These are phyloP conservation scores for Sepiola atlantica DNA, from an alignment of 2,888 invertebrate species.

Conservation along the genomic window DNA sequence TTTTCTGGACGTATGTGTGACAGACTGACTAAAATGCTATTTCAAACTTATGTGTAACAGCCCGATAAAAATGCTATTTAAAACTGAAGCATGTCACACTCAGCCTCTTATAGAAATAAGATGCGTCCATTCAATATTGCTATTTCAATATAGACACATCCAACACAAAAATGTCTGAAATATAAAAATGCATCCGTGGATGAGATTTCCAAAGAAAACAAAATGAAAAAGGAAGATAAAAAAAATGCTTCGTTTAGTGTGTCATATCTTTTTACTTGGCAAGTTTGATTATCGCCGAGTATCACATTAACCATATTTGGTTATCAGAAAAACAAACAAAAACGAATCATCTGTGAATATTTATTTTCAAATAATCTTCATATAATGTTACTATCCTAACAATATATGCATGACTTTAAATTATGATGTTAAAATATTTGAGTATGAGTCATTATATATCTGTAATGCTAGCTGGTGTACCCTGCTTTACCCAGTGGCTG, in stretches of 20 bases:
- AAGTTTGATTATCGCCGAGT: not conserved
- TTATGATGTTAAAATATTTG: not conserved
- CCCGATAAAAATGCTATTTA: too few species aligned
- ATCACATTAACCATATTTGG: not conserved
- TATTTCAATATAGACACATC: not conserved
- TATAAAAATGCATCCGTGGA: not conserved
- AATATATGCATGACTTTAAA: not conserved
- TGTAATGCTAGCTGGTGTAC: not conserved
- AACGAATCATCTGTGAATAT: not conserved
- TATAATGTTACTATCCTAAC: not conserved
- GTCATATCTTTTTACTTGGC: not conserved
- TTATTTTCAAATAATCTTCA: not conserved
- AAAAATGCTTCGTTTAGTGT: not conserved
- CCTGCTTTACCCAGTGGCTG: too few species aligned
- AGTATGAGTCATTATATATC: not conserved
- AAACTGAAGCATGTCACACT: too few species aligned
- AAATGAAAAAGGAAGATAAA: not conserved
- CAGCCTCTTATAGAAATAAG: too few species aligned
- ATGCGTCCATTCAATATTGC: too few species aligned
- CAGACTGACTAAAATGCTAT: too few species aligned
- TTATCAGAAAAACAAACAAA: not conserved
- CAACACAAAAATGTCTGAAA: not conserved
- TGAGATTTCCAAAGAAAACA: not conserved
- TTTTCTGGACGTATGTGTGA: too few species aligned
- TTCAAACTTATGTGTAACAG: too few species aligned